Conservation (phyloP, 1,140 invertebrate genomes). For the Dendrolimus kikuchii region DNA sequence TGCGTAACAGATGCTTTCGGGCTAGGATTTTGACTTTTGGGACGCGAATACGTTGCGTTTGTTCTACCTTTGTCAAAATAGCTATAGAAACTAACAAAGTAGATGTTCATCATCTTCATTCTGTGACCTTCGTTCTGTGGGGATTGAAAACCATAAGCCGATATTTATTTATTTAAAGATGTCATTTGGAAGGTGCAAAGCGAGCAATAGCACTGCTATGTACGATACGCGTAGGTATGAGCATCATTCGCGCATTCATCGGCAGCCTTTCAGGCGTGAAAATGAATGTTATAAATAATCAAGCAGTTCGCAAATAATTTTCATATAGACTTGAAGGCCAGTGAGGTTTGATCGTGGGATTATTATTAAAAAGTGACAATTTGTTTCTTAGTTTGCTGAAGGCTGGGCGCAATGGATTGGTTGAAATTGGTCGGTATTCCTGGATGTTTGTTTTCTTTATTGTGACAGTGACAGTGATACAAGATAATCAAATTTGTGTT, state of each 20-base stretch:
- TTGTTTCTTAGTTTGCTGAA: slow-evolving; percentile 10
- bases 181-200: background rate
- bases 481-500: background rate
- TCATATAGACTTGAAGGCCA: slow-evolving; percentile 52
- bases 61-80: too few relatives aligned
- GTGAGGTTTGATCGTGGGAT: slow-evolving; percentile 42
- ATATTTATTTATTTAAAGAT: too few relatives aligned
- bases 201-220: background rate
- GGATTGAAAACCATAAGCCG: too few relatives aligned
- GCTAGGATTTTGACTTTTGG: too few relatives aligned
- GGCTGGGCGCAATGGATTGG: slow-evolving; percentile 51
- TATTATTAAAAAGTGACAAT: slow-evolving; percentile 12
- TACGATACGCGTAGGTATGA: background rate
- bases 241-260: background rate
- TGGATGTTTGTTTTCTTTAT: slow-evolving; percentile 13
- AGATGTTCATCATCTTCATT: too few relatives aligned
- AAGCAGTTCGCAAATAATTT: slow-evolving; percentile 47
- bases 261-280: slow-evolving; percentile 59
- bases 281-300: slow-evolving; percentile 69
- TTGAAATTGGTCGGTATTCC: slow-evolving; percentile 65
- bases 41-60: too few relatives aligned
- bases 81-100: too few relatives aligned
- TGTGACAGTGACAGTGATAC: slow-evolving; percentile 26
- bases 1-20: too few relatives aligned
- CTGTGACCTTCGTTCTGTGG: too few relatives aligned